Percentiles rank a stretch among this genome's conserved stretches.
Conservation (phyloP, 2,113 vertebrate species). For the Chitala chitala region DNA sequence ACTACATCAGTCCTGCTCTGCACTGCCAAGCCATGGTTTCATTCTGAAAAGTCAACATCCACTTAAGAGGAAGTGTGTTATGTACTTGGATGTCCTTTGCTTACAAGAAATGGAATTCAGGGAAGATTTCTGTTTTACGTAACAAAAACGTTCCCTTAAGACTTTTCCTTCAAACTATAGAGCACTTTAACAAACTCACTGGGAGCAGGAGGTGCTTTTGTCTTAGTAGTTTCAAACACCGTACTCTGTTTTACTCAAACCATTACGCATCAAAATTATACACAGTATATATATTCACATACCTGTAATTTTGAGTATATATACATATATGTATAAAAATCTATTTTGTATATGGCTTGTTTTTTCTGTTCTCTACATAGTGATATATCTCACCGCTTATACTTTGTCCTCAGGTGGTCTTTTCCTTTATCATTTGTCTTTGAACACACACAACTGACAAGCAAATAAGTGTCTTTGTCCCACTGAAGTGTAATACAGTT, state of each 20-base stretch:
- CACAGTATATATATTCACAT: too few species aligned
- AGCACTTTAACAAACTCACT: constrained; percentile 62
- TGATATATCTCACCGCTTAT: constrained; percentile 29
- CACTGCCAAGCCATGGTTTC: not conserved
- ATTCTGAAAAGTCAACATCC: constrained; percentile 8
- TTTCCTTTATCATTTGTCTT: constrained; percentile 16
- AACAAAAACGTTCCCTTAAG: constrained; percentile 19
- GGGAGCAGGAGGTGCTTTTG: constrained; percentile 45
- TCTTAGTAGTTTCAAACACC: constrained; percentile 35
- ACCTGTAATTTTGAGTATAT: constrained; percentile 57
- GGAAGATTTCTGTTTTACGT: constrained; percentile 24
- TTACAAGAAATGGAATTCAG: constrained; percentile 23
- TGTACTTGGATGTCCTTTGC: not conserved
- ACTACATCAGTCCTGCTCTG: not conserved
- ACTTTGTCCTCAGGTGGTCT: constrained; percentile 49
- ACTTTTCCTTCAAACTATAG: constrained; percentile 40
- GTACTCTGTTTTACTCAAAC: constrained; percentile 43
- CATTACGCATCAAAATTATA: constrained; percentile 47
- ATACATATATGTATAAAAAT: constrained; percentile 53
- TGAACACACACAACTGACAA: constrained; percentile 23
- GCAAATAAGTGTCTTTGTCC: constrained; percentile 7
- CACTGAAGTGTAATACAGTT: not conserved
- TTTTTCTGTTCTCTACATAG: constrained; percentile 36
- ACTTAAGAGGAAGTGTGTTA: not conserved
- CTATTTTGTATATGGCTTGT: constrained; percentile 63